phyloP scores from a whole-genome alignment of 2,113 vertebrate species.

The Phyllopteryx taeniolatus region DNA sequence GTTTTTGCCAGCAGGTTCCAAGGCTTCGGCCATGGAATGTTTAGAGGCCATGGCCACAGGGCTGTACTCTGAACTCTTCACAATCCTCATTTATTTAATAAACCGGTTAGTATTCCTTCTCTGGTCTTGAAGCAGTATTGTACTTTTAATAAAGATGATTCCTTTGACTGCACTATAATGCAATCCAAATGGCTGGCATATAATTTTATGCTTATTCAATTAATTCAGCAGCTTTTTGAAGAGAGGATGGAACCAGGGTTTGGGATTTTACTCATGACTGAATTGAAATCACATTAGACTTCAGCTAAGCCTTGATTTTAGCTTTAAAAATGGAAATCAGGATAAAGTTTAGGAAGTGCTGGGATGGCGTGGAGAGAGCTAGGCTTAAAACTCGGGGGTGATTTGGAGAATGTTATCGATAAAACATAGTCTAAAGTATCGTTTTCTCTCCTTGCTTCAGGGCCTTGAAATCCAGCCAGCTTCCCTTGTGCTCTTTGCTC shows the following conservation, averaged over 20 bases:
- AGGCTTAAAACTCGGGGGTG: slow-evolving; percentile 34
- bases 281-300: background rate
- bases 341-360: slow-evolving; percentile 4
- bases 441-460: slow-evolving; percentile 62
- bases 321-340: background rate
- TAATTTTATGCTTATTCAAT: background rate
- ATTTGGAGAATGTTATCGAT: slow-evolving; percentile 31
- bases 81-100: slow-evolving; percentile 85
- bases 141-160: background rate
- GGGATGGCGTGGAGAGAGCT: slow-evolving; percentile 3
- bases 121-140: background rate
- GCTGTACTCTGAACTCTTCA: slow-evolving; percentile 93
- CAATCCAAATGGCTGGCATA: background rate
- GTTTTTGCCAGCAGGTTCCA: slow-evolving; percentile 73
- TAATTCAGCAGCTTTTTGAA: background rate
- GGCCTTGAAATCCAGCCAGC: slow-evolving; percentile 92
- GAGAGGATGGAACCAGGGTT: background rate
- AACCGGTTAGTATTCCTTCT: slow-evolving; percentile 79
- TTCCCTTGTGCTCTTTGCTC: slow-evolving; percentile 89
- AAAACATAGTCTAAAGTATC: slow-evolving; percentile 23
- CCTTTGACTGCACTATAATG: background rate
- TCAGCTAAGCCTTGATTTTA: background rate
- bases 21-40: slow-evolving; percentile 86
- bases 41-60: slow-evolving; percentile 87
- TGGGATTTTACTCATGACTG: background rate